A percentile compares a stretch with the other conserved stretches of the same genome.
Conservation (phyloP, 2,888 invertebrate genomes). For the Allophyes oxyacanthae region DNA sequence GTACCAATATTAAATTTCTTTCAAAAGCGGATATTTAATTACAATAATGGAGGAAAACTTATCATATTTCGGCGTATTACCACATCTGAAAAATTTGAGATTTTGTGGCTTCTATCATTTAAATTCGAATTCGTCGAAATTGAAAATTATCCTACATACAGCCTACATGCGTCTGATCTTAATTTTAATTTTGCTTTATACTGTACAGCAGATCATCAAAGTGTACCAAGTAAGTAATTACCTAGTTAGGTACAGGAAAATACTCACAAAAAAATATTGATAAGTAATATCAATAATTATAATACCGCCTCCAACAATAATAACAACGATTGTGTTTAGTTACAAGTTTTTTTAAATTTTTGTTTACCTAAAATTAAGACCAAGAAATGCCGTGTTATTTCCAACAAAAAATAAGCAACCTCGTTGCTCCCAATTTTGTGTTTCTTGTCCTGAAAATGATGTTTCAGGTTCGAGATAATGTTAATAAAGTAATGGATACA, state of each 20-base stretch:
- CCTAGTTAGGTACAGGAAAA: too few relatives aligned
- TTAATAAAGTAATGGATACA: conserved; percentile 70
- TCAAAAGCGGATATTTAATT: conserved; percentile 1
- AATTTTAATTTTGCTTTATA: conserved; percentile 62
- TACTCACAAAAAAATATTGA: too few relatives aligned
- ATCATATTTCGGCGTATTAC: conserved; percentile 55
- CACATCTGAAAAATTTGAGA: conserved; percentile 64
- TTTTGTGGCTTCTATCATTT: conserved; percentile 65
- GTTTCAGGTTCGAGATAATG: conserved; percentile 65
- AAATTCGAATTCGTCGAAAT: conserved; percentile 54
- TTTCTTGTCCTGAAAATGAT: conserved; percentile 3
- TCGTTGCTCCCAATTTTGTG: too few relatives aligned
- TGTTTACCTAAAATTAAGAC: too few relatives aligned
- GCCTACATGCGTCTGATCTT: conserved; percentile 63
- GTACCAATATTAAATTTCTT: too few relatives aligned
- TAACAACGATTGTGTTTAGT: too few relatives aligned
- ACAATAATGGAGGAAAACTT: conserved; percentile 25
- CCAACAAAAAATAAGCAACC: too few relatives aligned
- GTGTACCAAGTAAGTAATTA: conserved; percentile 70
- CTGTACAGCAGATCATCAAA: conserved; percentile 67
- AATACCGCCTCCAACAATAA: too few relatives aligned
- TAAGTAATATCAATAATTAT: too few relatives aligned
- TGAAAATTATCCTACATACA: conserved; percentile 57
- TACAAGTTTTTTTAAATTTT: too few relatives aligned
- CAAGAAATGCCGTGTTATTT: not conserved